Evolutionary conservation across 2,888 invertebrate species (phyloP), one percentile per base, ranked within the genome.

Genomic region (Halictus quadricinctus): DNA sequence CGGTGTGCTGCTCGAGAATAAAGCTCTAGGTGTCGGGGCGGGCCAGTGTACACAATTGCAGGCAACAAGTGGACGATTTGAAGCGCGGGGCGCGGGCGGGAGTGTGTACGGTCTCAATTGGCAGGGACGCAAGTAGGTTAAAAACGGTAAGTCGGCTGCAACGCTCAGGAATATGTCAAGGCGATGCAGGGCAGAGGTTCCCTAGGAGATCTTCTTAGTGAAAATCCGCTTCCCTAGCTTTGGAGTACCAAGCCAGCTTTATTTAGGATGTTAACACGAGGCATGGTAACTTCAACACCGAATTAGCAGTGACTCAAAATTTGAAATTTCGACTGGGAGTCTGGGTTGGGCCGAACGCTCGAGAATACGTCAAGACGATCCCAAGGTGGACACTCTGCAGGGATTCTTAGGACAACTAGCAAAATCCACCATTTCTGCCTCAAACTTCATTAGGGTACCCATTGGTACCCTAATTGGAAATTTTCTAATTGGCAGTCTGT

Each of bases 101-200:
- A 86, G 86, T 85, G 89, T 83, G 87, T 88, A 88, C 88, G 81
- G 79, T 86, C 84, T 87, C 88, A 89, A 92, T 88, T 92, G 91
- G 92, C 92, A 91, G 84, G 80, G 75, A 79, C 88, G 84, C 92
- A 91, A 92, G 89, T 92, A 88, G 91, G 91, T 91, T 92, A 90
- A 91, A 92, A 91, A 91, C 90, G 89, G 87, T 88, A 88, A 90
- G 89, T 87, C 86, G 86, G 84, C 81, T 86, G 86, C 81, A 83
- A 85, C 83, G 80, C 80, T 80, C 77, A 81, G 85, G 86, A 91
- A 89, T 87, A 83, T 90, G 91, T 92, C 92, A 92, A 92, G 91
- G 91, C 89, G 85, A 91, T 80, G 41, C 36, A 41, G 66, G 36
- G 66, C 64, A 64, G 64, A 64, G 64, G 66, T 66, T 41, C 66